Percentiles rank a stretch among this genome's conserved stretches.
Conservation (phyloP, 2,888 invertebrate species). For the Tuberolachnus salignus region DNA sequence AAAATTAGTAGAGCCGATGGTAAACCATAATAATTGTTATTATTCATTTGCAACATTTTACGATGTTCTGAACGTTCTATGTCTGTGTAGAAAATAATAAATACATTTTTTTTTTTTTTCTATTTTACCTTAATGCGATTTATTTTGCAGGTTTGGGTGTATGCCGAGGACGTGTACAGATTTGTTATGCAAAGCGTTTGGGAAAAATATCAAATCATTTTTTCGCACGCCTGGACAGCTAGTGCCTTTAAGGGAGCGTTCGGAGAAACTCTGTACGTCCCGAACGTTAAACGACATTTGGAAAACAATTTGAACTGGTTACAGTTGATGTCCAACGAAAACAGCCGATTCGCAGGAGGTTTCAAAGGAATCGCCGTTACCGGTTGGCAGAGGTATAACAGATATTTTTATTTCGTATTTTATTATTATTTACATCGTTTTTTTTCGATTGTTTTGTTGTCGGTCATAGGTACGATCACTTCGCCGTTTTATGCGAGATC, state of each 20-base stretch:
- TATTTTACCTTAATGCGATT: no score
- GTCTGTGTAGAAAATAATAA: no score
- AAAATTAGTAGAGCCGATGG: conserved; percentile 76
- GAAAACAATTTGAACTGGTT: conserved; percentile 76
- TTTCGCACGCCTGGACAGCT: conserved; percentile 74
- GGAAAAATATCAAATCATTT: conserved; percentile 73
- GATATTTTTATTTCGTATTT: no score
- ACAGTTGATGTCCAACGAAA: conserved; percentile 70
- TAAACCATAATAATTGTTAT: conserved; percentile 57
- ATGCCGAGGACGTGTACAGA: conserved; percentile 73
- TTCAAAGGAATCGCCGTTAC: conserved; percentile 68
- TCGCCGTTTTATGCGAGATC: conserved; percentile 72
- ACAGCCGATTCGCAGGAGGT: conserved; percentile 65
- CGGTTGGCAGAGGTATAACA: conserved; percentile 67
- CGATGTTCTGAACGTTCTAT: no score
- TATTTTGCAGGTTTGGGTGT: conserved; percentile 73
- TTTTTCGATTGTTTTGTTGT: background rate
- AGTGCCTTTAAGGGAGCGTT: conserved; percentile 79
- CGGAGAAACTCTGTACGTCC: conserved; percentile 73
- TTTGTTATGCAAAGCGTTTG: conserved; percentile 66
- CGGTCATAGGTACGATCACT: conserved; percentile 70
- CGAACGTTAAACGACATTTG: conserved; percentile 71
- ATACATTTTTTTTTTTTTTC: no score
- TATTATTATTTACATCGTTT: no score
- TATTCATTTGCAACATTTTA: no score